These are phyloP conservation scores for Anoplius nigerrimus DNA, from an alignment of 2,888 invertebrate species.

Conservation along the genomic window DNA sequence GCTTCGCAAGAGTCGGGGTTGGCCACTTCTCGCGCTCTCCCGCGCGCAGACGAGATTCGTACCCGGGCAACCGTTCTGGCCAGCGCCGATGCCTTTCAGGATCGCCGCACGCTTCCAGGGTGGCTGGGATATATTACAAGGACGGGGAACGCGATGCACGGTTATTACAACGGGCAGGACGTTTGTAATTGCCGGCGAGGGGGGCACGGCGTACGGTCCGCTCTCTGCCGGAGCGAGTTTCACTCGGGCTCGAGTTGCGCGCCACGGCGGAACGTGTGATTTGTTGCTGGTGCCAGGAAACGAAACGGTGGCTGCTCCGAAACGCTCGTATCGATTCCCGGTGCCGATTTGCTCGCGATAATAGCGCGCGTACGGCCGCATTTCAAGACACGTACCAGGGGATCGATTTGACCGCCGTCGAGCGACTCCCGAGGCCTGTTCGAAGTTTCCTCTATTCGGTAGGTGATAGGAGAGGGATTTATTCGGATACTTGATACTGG, in stretches of 20 bases:
- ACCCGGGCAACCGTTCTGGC: constrained; percentile 14
- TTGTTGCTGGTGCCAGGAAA: constrained; percentile 38
- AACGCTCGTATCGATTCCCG: not conserved
- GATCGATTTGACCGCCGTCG: not conserved
- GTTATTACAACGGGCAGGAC: constrained; percentile 66
- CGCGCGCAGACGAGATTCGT: not conserved
- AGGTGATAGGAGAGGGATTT: too few species aligned
- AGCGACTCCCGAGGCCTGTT: not conserved
- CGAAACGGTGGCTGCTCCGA: constrained; percentile 44
- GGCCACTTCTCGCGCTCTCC: constrained; percentile 17
- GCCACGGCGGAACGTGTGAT: constrained; percentile 47
- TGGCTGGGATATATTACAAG: constrained; percentile 70
- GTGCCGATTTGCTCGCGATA: not conserved
- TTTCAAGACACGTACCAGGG: too few species aligned
- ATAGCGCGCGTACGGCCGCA: not conserved
- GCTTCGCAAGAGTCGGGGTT: constrained; percentile 46
- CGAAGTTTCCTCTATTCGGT: too few species aligned
- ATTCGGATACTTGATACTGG: too few species aligned
- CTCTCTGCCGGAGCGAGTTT: not conserved
- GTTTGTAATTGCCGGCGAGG: constrained; percentile 63
- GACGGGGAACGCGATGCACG: constrained; percentile 50
- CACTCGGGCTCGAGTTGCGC: too few species aligned
- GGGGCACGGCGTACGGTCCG: constrained; percentile 6
- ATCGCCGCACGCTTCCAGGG: constrained; percentile 56
- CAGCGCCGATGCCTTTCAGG: constrained; percentile 9